These are phyloP conservation scores for Hofmannophila pseudospretella DNA, from an alignment of 2,888 invertebrate genomes.

Conservation along the genomic window DNA sequence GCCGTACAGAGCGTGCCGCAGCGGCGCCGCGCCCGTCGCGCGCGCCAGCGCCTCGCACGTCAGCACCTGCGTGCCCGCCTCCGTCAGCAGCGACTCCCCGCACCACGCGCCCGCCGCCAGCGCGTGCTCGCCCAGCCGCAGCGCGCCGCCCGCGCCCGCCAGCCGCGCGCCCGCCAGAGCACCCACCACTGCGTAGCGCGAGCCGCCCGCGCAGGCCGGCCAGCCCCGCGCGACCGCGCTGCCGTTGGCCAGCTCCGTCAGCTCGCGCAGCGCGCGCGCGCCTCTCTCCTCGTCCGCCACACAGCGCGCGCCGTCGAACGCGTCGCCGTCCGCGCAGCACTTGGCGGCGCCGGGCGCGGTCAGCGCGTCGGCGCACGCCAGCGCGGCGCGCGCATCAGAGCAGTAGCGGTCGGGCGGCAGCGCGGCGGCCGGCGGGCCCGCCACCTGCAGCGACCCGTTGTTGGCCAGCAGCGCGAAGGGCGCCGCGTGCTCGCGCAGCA, in stretches of 20 bases:
- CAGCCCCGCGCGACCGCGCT: slow-evolving; percentile 57
- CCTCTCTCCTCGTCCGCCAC: slow-evolving; percentile 48
- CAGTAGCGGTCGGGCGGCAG: slow-evolving; percentile 81
- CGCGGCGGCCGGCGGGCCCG: slow-evolving; percentile 47
- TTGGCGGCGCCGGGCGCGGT: slow-evolving; percentile 66
- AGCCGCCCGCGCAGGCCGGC: slow-evolving; percentile 51
- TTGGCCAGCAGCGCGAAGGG: slow-evolving; percentile 78
- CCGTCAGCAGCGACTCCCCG: slow-evolving; percentile 54
- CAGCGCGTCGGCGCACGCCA: slow-evolving; percentile 77
- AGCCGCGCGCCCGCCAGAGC: slow-evolving; percentile 24
- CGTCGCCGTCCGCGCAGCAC: slow-evolving; percentile 81
- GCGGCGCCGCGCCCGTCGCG: slow-evolving; percentile 38
- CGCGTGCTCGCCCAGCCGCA: slow-evolving; percentile 72
- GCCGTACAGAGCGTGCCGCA: slow-evolving; percentile 85
- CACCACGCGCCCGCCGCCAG: slow-evolving; percentile 64
- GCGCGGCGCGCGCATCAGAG: slow-evolving; percentile 80
- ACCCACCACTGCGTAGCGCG: slow-evolving; percentile 41
- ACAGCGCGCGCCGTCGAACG: slow-evolving; percentile 52
- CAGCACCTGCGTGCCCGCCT: slow-evolving; percentile 37
- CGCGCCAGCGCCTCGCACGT: slow-evolving; percentile 75
- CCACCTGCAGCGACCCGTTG: slow-evolving; percentile 80
- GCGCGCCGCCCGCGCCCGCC: slow-evolving; percentile 71
- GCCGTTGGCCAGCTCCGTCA: slow-evolving; percentile 23
- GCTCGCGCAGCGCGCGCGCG: slow-evolving; percentile 37
- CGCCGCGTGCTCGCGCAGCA: slow-evolving; percentile 54